Evolutionary conservation across 1,140 invertebrate genomes (phyloP), one percentile per base, ranked within the genome.

Genomic region (Uloborus diversus): DNA sequence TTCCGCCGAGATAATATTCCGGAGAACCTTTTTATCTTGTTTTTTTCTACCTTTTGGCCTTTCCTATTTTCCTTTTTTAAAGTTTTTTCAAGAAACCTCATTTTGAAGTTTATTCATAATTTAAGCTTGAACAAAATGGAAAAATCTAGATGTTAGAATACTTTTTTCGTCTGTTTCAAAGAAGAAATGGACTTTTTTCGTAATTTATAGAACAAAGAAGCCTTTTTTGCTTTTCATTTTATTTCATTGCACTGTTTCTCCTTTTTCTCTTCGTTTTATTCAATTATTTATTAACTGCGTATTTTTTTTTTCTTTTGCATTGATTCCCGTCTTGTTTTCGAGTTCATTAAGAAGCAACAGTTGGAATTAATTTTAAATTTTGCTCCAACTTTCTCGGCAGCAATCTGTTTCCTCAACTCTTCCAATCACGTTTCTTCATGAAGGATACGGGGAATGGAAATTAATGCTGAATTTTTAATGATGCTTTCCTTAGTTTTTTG

Each of bases 41-140:
- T 71, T 71, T 59, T 71, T 25, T 53, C 56, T 30, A 28, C 53
- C 35, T 20, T 37, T 35, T 71, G 42, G 25, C 42, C 37, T 71
- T 71, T 71, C 14, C 28, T 42, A 9, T 35, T 35, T 71, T 70
- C 32, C 64, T 35, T 71, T 71, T 71, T 17, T 28, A n/a, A 42
- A n/a, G 37, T 57, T 30, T 71, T 42, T 32, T 27, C 23, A 25
- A 61, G 56, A 71, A 71, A 71, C 59, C 69, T 71, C 69, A 71
- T 71, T 71, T 71, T 56, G 20, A 28, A 30, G 69, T 56, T 71
- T 71, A 71, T 71, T 71, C 69, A 71, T 71, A 71, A 71, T 71
- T 59, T 56, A 61, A 71, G 69, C 56, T 71, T 5, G 20, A 25
- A 56, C 30, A 42, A 35, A 71, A 71, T 71, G 69, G 69, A 42